A percentile compares a stretch with the other conserved stretches of the same genome.
phyloP scores from a whole-genome alignment of 2,797 vertebrate species.

The Microctenopoma lineatum region DNA sequence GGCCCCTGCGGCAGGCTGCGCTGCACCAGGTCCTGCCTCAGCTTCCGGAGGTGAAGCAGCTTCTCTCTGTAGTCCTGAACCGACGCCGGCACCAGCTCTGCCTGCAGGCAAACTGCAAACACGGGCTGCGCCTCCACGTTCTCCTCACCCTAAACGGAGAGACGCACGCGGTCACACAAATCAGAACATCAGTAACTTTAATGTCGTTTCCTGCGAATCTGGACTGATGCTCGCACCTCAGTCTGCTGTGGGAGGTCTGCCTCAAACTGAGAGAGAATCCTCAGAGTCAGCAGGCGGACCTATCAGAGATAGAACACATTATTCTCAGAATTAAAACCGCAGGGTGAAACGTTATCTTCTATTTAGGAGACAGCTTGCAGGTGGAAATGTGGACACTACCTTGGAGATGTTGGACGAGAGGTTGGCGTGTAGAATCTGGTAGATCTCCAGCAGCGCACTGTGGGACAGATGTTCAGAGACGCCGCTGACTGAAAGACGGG shows the following conservation, averaged over 20 bases:
- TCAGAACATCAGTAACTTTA: background rate
- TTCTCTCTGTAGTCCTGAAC: slow-evolving; percentile 97
- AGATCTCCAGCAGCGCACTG: slow-evolving; percentile 85
- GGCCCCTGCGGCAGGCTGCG: slow-evolving; percentile 80
- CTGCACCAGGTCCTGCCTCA: slow-evolving; percentile 91
- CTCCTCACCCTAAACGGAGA: slow-evolving; percentile 81
- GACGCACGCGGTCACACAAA: background rate
- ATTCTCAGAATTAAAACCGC: too few species aligned
- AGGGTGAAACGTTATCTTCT: background rate
- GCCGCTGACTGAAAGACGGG: slow-evolving; percentile 89
- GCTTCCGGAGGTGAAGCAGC: slow-evolving; percentile 92
- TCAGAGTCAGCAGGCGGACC: slow-evolving; percentile 92
- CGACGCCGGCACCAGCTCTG: slow-evolving; percentile 92
- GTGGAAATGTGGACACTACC: slow-evolving; percentile 71
- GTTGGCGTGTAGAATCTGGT: slow-evolving; percentile 87
- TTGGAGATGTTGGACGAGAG: slow-evolving; percentile 91
- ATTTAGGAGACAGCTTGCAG: background rate
- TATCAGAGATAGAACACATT: slow-evolving; percentile 61
- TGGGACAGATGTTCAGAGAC: slow-evolving; percentile 87
- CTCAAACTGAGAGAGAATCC: slow-evolving; percentile 93
- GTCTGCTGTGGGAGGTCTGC: slow-evolving; percentile 74
- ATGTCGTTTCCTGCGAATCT: background rate
- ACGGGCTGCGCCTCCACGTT: slow-evolving; percentile 80
- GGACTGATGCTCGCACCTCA: slow-evolving; percentile 80
- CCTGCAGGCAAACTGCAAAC: slow-evolving; percentile 90